phyloP scores from a whole-genome alignment of 2,113 vertebrate genomes.

The Pitta sordida region DNA sequence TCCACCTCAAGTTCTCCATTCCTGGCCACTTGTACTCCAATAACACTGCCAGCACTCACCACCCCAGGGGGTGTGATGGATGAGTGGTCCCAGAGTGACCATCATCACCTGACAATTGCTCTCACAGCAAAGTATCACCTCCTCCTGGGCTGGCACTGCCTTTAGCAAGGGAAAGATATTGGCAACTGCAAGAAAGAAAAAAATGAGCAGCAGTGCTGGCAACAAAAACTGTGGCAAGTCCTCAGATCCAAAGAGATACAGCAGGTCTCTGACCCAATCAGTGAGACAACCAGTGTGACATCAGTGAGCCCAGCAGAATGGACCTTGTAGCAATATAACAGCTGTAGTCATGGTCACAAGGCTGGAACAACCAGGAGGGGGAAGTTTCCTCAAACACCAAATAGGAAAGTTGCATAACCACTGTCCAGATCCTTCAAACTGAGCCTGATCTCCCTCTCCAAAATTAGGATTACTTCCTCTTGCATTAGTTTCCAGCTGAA shows the following conservation, averaged over 20 bases:
- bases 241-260: background rate
- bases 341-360: slow-evolving; percentile 52
- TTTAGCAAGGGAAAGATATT: background rate
- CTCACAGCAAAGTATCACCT: background rate
- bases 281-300: background rate
- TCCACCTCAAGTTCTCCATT: background rate
- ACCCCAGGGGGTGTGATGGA: background rate
- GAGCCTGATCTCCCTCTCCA: background rate
- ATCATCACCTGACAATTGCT: background rate
- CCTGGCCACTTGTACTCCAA: background rate
- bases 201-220: background rate
- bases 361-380: background rate
- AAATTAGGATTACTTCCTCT: background rate
- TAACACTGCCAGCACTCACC: background rate
- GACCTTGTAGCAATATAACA: background rate
- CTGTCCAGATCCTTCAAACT: background rate
- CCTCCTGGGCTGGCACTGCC: background rate
- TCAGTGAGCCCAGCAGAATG: background rate
- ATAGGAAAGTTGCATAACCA: slow-evolving; percentile 16
- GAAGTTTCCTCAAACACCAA: slow-evolving; percentile 26
- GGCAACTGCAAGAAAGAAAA: background rate
- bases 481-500: background rate
- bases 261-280: background rate
- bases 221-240: background rate
- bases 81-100: no score